Percentiles rank a stretch among this genome's conserved stretches.
Conservation (phyloP, 2,888 invertebrate species). For the Cactoblastis cactorum region DNA sequence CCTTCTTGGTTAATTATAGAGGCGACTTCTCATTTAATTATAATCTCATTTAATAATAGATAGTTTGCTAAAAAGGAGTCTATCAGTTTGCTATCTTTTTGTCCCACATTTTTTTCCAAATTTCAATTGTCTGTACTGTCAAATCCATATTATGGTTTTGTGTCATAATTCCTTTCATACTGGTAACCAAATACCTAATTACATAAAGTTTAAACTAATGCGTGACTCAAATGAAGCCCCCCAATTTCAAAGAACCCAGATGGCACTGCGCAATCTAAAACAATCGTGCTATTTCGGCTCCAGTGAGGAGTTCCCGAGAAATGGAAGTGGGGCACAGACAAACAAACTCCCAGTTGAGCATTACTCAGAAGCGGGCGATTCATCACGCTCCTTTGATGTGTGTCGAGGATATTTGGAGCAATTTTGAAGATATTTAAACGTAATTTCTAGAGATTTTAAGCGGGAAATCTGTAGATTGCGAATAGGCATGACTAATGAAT, state of each 20-base stretch:
- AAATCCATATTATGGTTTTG: too few species aligned
- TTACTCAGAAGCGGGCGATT: neutral
- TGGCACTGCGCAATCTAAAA: neutral
- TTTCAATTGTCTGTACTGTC: too few species aligned
- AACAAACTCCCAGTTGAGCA: neutral
- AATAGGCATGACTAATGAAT: too few species aligned
- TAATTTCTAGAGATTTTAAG: neutral
- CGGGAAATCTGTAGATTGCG: neutral
- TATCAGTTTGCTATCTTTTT: too few species aligned
- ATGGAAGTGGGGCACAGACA: conserved; percentile 1
- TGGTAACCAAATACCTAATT: too few species aligned
- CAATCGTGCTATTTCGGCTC: conserved; percentile 3
- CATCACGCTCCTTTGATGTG: conserved; percentile 5
- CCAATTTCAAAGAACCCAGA: neutral
- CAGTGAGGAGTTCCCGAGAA: conserved; percentile 3
- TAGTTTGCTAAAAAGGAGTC: too few species aligned
- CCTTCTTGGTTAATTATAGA: too few species aligned
- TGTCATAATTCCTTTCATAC: too few species aligned
- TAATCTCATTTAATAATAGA: too few species aligned
- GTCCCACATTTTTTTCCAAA: too few species aligned
- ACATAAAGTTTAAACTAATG: too few species aligned
- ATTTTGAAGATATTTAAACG: neutral
- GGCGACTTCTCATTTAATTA: too few species aligned
- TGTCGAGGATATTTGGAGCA: neutral
- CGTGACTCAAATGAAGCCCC: neutral